phyloP scores from a whole-genome alignment of 2,797 vertebrate genomes.

The Anguilla obscura region DNA sequence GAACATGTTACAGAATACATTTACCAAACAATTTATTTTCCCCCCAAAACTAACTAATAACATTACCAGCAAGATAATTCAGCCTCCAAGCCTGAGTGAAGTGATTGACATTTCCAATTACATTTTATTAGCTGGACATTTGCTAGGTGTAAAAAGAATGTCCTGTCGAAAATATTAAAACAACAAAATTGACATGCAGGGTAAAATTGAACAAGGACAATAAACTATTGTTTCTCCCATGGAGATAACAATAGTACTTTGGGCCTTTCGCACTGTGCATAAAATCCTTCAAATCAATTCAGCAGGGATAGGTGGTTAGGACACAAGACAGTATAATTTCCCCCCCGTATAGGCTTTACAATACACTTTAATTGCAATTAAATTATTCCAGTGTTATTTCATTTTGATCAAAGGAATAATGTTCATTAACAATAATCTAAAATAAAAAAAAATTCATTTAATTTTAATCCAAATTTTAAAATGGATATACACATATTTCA shows the following conservation, averaged over 20 bases:
- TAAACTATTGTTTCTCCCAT: conserved; percentile 17
- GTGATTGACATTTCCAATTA: conserved; percentile 48
- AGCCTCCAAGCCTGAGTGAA: not conserved
- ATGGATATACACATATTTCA: not conserved
- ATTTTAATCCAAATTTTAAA: not conserved
- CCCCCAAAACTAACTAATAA: conserved; percentile 31
- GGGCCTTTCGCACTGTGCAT: conserved; percentile 18
- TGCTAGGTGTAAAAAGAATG: conserved; percentile 19
- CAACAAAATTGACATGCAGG: conserved; percentile 1
- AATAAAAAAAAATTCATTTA: not conserved
- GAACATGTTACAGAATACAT: not conserved
- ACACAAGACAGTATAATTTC: not conserved
- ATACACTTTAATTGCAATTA: not conserved
- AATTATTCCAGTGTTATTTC: not conserved
- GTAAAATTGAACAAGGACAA: not conserved
- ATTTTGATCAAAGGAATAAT: not conserved
- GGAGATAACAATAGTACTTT: conserved; percentile 50
- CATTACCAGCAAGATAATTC: conserved; percentile 26
- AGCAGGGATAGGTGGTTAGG: conserved; percentile 21
- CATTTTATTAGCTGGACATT: conserved; percentile 37
- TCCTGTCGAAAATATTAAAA: conserved; percentile 21
- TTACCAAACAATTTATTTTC: not conserved
- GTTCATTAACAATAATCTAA: not conserved
- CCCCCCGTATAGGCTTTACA: not conserved
- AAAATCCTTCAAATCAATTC: conserved; percentile 19